These are phyloP conservation scores for Samia ricini DNA, from an alignment of 1,140 invertebrate genomes.

Conservation along the genomic window DNA sequence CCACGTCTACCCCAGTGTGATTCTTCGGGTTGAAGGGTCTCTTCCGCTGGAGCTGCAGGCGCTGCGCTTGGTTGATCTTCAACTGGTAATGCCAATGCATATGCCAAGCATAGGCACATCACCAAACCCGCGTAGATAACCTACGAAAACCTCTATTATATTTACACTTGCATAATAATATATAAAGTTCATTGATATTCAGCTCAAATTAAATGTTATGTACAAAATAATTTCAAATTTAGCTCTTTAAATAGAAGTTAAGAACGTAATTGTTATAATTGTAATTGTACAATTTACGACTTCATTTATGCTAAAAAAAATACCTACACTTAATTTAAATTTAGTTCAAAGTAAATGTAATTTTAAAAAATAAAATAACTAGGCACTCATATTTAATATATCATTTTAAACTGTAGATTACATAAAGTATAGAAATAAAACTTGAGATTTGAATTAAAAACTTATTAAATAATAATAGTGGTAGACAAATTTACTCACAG, in stretches of 20 bases:
- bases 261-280: too few relatives aligned
- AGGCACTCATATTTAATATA: background rate
- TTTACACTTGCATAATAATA: background rate
- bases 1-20: slow-evolving; percentile 14
- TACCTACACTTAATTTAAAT: background rate
- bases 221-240: too few relatives aligned
- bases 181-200: background rate
- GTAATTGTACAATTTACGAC: background rate
- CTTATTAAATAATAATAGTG: background rate
- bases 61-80: background rate
- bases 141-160: background rate
- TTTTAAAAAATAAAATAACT: background rate
- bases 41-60: background rate
- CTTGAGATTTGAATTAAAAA: background rate
- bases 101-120: slow-evolving; percentile 25
- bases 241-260: too few relatives aligned
- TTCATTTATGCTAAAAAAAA: background rate
- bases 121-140: slow-evolving; percentile 20
- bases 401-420: background rate
- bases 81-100: slow-evolving; percentile 23
- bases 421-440: background rate
- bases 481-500: slow-evolving; percentile 27
- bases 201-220: too few relatives aligned
- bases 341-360: background rate
- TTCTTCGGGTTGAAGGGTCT: slow-evolving; percentile 16